phyloP scores from a whole-genome alignment of 2,888 invertebrate genomes.

The Allacma fusca region DNA sequence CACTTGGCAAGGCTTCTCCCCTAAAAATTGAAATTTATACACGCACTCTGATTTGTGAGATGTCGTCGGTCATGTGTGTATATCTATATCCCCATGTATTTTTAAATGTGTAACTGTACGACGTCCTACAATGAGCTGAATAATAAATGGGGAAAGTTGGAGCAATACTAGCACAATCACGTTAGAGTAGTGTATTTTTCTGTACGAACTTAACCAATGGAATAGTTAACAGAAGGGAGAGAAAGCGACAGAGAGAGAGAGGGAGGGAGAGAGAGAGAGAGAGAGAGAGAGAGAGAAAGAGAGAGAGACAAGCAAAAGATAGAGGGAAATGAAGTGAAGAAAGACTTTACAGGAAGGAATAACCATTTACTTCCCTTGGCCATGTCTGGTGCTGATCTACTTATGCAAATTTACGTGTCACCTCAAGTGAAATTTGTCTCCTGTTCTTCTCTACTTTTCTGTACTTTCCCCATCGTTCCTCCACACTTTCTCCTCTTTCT shows the following conservation, averaged over 20 bases:
- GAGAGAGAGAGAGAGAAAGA: background rate
- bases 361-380: constrained; percentile 12
- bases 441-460: background rate
- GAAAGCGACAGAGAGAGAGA: background rate
- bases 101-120: too few relatives aligned
- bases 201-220: too few relatives aligned
- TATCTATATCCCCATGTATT: too few relatives aligned
- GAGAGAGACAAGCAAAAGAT: too few relatives aligned
- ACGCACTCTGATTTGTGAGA: too few relatives aligned
- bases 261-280: background rate
- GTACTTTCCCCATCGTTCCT: background rate
- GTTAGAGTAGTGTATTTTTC: too few relatives aligned
- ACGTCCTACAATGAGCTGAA: too few relatives aligned
- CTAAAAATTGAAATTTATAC: too few relatives aligned
- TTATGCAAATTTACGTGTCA: constrained; percentile 43
- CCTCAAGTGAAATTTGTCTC: constrained; percentile 40
- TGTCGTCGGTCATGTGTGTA: too few relatives aligned
- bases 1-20: too few relatives aligned
- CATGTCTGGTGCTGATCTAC: constrained; percentile 34
- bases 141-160: too few relatives aligned
- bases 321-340: constrained; percentile 16
- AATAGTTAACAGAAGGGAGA: background rate
- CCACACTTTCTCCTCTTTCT: constrained; percentile 1
- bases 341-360: background rate
- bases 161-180: too few relatives aligned